Evolutionary conservation across 2,888 invertebrate species (phyloP).

Genomic region (Aleiodes alternator): DNA sequence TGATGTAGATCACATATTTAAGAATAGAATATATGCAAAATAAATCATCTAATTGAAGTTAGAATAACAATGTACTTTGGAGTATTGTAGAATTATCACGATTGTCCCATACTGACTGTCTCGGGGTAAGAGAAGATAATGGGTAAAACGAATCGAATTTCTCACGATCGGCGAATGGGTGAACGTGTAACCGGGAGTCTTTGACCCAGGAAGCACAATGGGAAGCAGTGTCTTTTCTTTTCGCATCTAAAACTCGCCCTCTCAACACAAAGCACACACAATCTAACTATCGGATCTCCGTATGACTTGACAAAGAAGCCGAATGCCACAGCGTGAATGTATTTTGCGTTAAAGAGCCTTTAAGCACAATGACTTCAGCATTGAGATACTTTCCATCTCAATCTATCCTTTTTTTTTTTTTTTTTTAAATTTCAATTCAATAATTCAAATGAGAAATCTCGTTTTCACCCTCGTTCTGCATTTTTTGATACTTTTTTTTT

Average conservation of each 20-base stretch:
- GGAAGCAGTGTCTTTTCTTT: conserved; percentile 41
- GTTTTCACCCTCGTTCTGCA: conserved; percentile 1
- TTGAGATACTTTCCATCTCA: conserved; percentile 21
- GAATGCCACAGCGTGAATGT: conserved; percentile 36
- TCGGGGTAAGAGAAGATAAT: conserved; percentile 26
- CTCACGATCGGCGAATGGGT: conserved; percentile 44
- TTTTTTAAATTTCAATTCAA: not conserved
- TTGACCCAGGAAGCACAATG: conserved; percentile 49
- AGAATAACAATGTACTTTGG: not conserved
- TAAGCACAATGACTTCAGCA: conserved; percentile 1
- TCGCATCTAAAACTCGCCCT: conserved; percentile 26
- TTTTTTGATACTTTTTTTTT: not conserved
- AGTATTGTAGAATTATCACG: conserved; percentile 34
- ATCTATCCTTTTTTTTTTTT: not conserved
- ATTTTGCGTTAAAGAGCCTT: not conserved
- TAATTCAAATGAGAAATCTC: conserved; percentile 22
- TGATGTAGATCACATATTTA: no score
- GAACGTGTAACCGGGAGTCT: conserved; percentile 45
- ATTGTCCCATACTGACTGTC: conserved; percentile 24
- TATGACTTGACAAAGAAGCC: conserved; percentile 36
- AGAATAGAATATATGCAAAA: conserved; percentile 4
- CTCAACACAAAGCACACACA: conserved; percentile 14
- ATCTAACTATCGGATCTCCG: conserved; percentile 41
- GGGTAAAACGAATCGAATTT: conserved; percentile 44
- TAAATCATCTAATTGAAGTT: conserved; percentile 29